Conservation (phyloP, 2,113 vertebrate species). For the Macquaria australasica region DNA sequence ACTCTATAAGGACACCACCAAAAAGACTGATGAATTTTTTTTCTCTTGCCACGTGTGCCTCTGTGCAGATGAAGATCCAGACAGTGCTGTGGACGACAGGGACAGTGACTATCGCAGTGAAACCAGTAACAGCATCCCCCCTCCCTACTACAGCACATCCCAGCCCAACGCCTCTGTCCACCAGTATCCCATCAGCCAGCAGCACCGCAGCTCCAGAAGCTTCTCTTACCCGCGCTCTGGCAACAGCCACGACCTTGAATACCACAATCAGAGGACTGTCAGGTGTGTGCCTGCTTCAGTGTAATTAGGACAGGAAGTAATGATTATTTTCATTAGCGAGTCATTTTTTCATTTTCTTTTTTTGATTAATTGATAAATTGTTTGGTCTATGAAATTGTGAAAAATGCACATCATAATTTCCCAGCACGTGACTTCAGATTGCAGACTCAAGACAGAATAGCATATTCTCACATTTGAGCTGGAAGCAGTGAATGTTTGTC, state of each 20-base stretch:
- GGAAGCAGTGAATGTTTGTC: background rate
- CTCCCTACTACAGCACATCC: conserved; percentile 94
- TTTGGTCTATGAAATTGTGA: background rate
- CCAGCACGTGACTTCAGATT: background rate
- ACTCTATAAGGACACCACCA: background rate
- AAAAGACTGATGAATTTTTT: background rate
- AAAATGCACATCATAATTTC: background rate
- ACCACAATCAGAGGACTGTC: conserved; percentile 89
- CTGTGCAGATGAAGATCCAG: conserved; percentile 91
- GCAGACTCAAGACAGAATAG: background rate
- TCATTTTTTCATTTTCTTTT: background rate
- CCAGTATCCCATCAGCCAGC: conserved; percentile 94
- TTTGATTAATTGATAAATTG: background rate
- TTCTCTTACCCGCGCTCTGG: conserved; percentile 89
- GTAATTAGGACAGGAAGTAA: background rate
- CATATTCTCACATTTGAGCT: background rate
- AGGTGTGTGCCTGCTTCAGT: conserved; percentile 81
- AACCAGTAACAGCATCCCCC: conserved; percentile 98
- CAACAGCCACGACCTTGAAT: conserved; percentile 88
- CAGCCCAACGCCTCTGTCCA: conserved; percentile 97
- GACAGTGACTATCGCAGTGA: conserved; percentile 99
- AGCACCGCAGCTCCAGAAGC: conserved; percentile 87
- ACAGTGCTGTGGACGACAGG: conserved; percentile 95
- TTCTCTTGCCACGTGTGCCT: background rate
- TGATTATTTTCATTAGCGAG: background rate